Conservation (phyloP, 2,113 vertebrate genomes). For the Entelurus aequoreus region DNA sequence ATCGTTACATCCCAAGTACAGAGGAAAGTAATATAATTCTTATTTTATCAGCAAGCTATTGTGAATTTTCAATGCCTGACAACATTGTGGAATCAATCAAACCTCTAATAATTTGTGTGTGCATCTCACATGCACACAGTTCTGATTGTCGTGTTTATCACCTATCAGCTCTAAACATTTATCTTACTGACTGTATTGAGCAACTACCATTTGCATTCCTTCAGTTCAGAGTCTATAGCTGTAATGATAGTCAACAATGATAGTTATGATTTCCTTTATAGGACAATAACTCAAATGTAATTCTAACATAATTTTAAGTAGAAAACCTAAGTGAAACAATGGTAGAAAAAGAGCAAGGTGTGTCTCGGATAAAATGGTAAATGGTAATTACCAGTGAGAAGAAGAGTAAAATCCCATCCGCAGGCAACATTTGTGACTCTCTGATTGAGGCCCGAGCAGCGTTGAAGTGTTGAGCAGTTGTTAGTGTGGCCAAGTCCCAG, state of each 20-base stretch:
- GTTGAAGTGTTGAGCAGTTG: constrained; percentile 72
- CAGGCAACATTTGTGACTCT: constrained; percentile 79
- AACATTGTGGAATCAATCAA: not conserved
- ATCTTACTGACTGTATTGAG: not conserved
- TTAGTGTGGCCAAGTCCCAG: constrained; percentile 79
- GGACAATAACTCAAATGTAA: not conserved
- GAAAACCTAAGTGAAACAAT: not conserved
- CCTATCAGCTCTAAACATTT: not conserved
- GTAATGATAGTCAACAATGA: not conserved
- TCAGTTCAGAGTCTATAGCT: too few species aligned
- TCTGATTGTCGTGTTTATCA: not conserved
- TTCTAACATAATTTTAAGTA: not conserved
- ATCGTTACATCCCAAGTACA: too few species aligned
- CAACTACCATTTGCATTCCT: too few species aligned
- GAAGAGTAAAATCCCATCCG: constrained; percentile 91
- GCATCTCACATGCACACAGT: too few species aligned
- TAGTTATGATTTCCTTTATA: not conserved
- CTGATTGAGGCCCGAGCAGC: constrained; percentile 63
- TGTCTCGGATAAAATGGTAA: not conserved
- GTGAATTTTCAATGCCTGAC: not conserved
- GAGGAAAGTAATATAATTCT: too few species aligned
- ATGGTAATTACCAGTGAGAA: constrained; percentile 77
- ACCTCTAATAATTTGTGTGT: too few species aligned
- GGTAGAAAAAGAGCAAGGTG: not conserved
- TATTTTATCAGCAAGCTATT: too few species aligned